These are phyloP conservation scores for Diachasmimorpha longicaudata DNA, from an alignment of 1,140 invertebrate species.

Conservation along the genomic window DNA sequence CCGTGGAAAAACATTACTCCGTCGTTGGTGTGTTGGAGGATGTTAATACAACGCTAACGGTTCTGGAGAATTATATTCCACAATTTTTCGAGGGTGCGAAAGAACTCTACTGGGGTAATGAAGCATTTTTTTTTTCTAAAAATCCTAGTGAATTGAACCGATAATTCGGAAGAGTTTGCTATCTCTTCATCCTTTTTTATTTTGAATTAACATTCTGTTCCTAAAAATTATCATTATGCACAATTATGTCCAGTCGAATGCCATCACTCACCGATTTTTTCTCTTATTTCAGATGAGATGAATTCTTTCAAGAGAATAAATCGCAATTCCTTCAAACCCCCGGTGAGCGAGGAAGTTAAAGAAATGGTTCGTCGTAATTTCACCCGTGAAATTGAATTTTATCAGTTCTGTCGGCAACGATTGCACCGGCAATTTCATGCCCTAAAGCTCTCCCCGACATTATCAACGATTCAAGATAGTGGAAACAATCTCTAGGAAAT, in stretches of 20 bases:
- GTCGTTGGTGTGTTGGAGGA: slow-evolving; percentile 89
- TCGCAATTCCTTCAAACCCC: slow-evolving; percentile 85
- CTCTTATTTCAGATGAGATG: slow-evolving; percentile 69
- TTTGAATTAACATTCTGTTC: no score
- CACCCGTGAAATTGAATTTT: slow-evolving; percentile 89
- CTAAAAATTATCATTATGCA: no score
- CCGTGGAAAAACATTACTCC: slow-evolving; percentile 84
- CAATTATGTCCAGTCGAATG: background rate
- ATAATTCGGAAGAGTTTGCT: no score
- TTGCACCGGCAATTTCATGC: slow-evolving; percentile 81
- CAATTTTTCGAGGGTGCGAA: slow-evolving; percentile 81
- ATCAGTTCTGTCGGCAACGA: slow-evolving; percentile 86
- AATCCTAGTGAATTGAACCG: no score
- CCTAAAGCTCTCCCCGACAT: slow-evolving; percentile 57
- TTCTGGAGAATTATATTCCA: slow-evolving; percentile 84
- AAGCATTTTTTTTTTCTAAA: slow-evolving; percentile 3
- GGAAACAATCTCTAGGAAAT: slow-evolving; percentile 17
- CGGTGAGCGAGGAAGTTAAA: slow-evolving; percentile 84
- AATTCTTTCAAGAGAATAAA: slow-evolving; percentile 81
- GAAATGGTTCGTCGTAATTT: slow-evolving; percentile 86
- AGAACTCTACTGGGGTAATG: slow-evolving; percentile 80
- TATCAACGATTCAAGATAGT: slow-evolving; percentile 20
- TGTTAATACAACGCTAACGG: slow-evolving; percentile 82
- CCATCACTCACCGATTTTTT: background rate
- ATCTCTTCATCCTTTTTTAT: no score